Evolutionary conservation across 1,140 invertebrate species (phyloP).

Genomic region (Anastatus disparis): DNA sequence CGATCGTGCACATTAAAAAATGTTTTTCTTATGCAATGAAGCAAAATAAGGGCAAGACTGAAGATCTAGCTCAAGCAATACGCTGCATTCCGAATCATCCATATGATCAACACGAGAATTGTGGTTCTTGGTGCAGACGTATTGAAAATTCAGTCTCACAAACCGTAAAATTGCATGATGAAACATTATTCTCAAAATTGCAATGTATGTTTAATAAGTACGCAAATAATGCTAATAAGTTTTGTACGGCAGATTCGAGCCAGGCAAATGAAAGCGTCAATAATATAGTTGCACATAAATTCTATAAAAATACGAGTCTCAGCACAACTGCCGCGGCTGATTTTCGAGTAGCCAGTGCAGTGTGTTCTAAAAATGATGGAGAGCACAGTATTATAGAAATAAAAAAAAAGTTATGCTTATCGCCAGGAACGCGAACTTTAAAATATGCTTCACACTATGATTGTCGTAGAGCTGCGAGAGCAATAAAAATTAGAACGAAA

Average conservation of each 20-base stretch:
- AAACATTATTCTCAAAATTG: not conserved
- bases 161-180: not conserved
- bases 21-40: not conserved
- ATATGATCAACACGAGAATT: not conserved
- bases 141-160: not conserved
- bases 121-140: not conserved
- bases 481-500: not conserved
- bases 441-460: not conserved
- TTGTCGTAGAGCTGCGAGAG: not conserved
- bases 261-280: not conserved
- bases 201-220: not conserved
- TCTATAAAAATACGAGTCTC: not conserved
- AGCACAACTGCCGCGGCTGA: not conserved
- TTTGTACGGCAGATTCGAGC: not conserved
- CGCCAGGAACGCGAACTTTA: not conserved
- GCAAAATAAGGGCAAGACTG: not conserved
- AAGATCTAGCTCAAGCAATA: not conserved
- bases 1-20: not conserved
- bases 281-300: not conserved
- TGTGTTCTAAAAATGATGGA: not conserved
- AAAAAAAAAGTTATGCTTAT: not conserved
- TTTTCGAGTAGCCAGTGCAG: not conserved
- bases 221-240: not conserved
- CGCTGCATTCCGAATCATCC: not conserved
- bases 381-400: not conserved